Evolutionary conservation across 2,888 invertebrate species (phyloP).

Genomic region (Ceratothoa steindachneri): DNA sequence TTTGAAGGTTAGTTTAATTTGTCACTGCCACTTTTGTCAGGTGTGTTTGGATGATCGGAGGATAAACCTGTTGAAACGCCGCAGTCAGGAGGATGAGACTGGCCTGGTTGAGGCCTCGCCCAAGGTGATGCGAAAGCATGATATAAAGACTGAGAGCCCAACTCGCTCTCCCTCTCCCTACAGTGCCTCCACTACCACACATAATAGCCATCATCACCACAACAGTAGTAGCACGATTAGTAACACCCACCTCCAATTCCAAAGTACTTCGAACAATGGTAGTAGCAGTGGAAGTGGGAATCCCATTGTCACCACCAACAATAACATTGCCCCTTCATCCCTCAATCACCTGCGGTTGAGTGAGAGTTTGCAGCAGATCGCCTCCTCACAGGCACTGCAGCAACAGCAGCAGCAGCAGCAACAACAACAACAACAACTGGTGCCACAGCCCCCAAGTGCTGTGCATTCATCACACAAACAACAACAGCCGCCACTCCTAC

Average conservation of each 20-base stretch:
- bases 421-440: slow-evolving; percentile 12
- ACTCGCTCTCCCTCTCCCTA: not conserved
- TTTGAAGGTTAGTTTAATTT: slow-evolving; percentile 31
- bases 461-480: too few species aligned
- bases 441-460: not conserved
- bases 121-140: not conserved
- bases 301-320: not conserved
- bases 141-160: not conserved
- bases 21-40: too few species aligned
- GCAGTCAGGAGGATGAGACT: slow-evolving; percentile 32
- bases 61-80: slow-evolving; percentile 40
- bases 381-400: not conserved
- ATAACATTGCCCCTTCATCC: not conserved
- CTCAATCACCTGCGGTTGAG: not conserved
- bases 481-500: slow-evolving; percentile 6
- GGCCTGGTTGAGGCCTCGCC: not conserved
- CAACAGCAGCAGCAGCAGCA: slow-evolving; percentile 16
- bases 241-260: not conserved
- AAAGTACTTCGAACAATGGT: not conserved
- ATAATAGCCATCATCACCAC: not conserved
- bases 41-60: slow-evolving; percentile 39
- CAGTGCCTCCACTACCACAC: not conserved
- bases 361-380: not conserved
- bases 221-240: not conserved
- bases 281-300: not conserved